Evolutionary conservation across 1,140 invertebrate genomes (phyloP).

Genomic region (Melipona quadrifasciata): DNA sequence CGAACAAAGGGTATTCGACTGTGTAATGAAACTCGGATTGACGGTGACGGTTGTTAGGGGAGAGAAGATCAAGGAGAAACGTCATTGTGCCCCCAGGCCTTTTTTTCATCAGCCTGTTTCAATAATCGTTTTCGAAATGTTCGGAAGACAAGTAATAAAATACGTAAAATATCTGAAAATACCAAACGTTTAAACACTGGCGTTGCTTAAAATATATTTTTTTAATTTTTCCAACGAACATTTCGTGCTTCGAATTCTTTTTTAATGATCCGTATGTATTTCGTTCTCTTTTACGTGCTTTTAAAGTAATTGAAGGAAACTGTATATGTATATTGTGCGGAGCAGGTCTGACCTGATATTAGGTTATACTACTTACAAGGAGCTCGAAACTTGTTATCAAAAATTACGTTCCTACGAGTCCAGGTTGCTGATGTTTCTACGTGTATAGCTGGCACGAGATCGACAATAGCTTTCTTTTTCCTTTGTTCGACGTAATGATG

Average conservation of each 20-base stretch:
- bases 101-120: neutral
- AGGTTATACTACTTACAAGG: neutral
- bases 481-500: neutral
- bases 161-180: neutral
- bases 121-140: neutral
- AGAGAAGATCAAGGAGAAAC: slow-evolving; percentile 10
- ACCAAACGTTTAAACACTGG: neutral
- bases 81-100: neutral
- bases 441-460: neutral
- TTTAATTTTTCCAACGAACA: neutral
- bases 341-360: neutral
- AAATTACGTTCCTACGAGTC: neutral
- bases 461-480: neutral
- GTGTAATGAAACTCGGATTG: slow-evolving; percentile 51
- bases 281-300: neutral
- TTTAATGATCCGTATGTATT: neutral
- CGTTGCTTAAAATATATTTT: neutral
- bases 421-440: neutral
- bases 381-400: neutral
- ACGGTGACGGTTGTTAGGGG: neutral
- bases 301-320: neutral
- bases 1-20: slow-evolving; percentile 40
- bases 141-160: neutral
- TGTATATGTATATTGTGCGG: neutral
- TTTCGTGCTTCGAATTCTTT: neutral